These are phyloP conservation scores for Centropus unirufus DNA, from an alignment of 2,113 vertebrate species.

Conservation along the genomic window DNA sequence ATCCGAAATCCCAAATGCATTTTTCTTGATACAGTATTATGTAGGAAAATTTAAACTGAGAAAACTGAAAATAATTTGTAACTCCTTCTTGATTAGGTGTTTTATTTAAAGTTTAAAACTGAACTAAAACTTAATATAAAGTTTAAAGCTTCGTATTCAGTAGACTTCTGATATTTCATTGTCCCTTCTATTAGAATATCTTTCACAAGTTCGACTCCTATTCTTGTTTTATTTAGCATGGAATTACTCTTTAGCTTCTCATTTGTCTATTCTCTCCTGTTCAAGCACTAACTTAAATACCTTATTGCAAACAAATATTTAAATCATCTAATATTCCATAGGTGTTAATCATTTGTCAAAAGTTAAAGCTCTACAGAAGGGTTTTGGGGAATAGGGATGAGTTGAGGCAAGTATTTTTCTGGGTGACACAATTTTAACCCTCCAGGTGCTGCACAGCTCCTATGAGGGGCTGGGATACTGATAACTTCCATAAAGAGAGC, in stretches of 20 bases:
- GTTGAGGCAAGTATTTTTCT: not conserved
- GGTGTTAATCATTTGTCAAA: not conserved
- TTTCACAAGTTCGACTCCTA: not conserved
- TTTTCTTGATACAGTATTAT: not conserved
- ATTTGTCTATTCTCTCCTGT: not conserved
- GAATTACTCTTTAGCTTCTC: not conserved
- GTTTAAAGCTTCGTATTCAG: not conserved
- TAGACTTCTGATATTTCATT: not conserved
- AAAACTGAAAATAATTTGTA: not conserved
- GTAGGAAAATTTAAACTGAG: not conserved
- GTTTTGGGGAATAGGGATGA: not conserved
- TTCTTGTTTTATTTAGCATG: not conserved
- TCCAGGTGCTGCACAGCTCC: not conserved
- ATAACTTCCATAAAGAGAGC: not conserved
- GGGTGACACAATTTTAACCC: not conserved
- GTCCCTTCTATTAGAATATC: not conserved
- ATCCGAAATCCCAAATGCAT: not conserved
- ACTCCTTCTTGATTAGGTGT: not conserved
- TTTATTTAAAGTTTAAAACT: not conserved
- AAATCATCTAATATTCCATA: not conserved
- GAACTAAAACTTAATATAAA: not conserved
- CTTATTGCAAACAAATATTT: not conserved
- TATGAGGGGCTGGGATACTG: not conserved
- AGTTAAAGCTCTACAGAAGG: not conserved
- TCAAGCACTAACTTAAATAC: not conserved